Evolutionary conservation across 2,797 vertebrate species (phyloP).

Genomic region (Onychomys leucogaster): DNA sequence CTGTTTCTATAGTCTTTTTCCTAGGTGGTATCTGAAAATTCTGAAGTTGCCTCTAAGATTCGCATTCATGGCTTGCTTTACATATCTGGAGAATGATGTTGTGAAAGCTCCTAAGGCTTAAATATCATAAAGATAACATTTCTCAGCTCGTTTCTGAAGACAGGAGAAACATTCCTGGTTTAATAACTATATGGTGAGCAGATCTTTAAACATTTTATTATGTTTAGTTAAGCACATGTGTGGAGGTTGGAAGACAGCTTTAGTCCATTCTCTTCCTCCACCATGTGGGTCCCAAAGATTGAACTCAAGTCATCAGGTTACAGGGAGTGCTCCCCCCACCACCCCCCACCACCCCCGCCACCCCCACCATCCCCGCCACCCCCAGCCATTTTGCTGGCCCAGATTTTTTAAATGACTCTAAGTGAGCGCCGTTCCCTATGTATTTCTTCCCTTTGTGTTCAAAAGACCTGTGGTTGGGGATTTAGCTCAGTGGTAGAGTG

Average conservation of each 20-base stretch:
- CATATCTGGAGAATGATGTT: neutral
- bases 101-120: neutral
- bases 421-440: neutral
- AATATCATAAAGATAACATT: neutral
- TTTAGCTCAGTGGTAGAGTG: too few relatives aligned
- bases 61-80: neutral
- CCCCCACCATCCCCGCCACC: too few relatives aligned
- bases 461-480: neutral
- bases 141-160: slow-evolving; percentile 33
- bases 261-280: neutral
- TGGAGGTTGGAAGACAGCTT: neutral
- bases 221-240: neutral
- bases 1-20: slow-evolving; percentile 14
- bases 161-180: neutral
- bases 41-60: neutral
- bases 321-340: too few relatives aligned
- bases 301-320: too few relatives aligned
- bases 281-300: neutral
- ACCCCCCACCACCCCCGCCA: accelerated
- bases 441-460: neutral
- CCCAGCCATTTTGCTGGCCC: neutral
- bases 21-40: neutral
- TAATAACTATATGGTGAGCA: neutral
- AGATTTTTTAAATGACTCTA: neutral
- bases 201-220: neutral